Evolutionary conservation across 2,113 vertebrate species (phyloP).

Genomic region (Anoplopoma fimbria): DNA sequence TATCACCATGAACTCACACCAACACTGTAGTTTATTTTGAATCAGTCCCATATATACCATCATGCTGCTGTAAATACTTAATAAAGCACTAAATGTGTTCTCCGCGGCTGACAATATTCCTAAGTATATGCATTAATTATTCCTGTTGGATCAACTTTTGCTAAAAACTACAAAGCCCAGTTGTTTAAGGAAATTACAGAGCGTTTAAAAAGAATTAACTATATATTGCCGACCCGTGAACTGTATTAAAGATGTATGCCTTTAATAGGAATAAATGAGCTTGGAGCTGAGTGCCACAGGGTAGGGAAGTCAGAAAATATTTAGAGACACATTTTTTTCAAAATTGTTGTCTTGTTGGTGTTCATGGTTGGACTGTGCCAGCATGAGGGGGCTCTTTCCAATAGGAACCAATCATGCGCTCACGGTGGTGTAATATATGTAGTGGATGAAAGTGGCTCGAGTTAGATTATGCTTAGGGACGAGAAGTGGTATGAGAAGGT

Average conservation of each 20-base stretch:
- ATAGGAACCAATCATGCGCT: slow-evolving; percentile 9
- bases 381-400: background rate
- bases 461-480: slow-evolving; percentile 19
- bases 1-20: background rate
- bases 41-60: background rate
- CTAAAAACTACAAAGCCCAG: background rate
- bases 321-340: background rate
- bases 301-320: background rate
- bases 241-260: background rate
- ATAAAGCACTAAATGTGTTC: background rate
- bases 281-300: background rate
- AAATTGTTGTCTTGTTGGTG: background rate
- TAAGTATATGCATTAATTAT: background rate
- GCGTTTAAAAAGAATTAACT: background rate
- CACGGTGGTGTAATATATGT: slow-evolving; percentile 19
- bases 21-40: background rate
- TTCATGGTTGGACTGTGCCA: background rate
- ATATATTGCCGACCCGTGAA: background rate
- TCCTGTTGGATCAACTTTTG: background rate
- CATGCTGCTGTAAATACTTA: background rate
- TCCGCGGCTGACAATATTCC: background rate
- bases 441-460: slow-evolving; percentile 16
- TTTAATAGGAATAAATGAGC: background rate
- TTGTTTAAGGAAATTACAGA: background rate
- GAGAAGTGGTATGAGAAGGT: slow-evolving; percentile 8